Conservation (phyloP, 2,888 invertebrate genomes). For the Drosophila neonasuta region DNA sequence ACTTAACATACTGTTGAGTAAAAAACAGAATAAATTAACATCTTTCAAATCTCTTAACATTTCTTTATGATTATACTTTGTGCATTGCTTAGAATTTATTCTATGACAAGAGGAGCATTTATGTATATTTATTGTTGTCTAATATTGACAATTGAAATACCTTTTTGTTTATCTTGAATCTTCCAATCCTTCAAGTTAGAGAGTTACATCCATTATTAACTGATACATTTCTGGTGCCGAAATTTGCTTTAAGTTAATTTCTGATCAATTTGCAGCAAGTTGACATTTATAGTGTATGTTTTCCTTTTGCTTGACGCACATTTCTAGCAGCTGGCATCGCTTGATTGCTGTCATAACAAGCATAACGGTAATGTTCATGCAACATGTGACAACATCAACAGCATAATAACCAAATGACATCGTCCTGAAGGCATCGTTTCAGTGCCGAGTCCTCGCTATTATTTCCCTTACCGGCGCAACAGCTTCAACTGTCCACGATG, state of each 20-base stretch:
- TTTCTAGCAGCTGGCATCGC: slow-evolving; percentile 39
- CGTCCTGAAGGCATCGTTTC: slow-evolving; percentile 19
- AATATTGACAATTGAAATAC: not conserved
- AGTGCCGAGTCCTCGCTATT: not conserved
- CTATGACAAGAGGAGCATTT: not conserved
- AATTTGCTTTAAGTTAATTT: not conserved
- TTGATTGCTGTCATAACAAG: slow-evolving; percentile 34
- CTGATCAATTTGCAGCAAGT: slow-evolving; percentile 1
- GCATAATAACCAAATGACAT: slow-evolving; percentile 37
- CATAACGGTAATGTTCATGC: slow-evolving; percentile 64
- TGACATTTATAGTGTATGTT: not conserved
- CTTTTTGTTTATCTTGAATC: not conserved
- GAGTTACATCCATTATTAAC: not conserved
- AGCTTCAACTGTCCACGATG: slow-evolving; percentile 34
- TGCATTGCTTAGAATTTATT: no score
- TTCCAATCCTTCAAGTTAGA: not conserved
- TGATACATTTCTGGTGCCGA: no score
- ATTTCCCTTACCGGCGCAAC: not conserved
- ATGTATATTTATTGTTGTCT: not conserved
- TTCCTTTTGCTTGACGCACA: slow-evolving; percentile 2
- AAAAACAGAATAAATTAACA: no score
- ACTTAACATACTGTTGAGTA: no score
- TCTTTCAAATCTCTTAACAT: no score
- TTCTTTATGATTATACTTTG: no score
- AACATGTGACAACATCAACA: slow-evolving; percentile 68